These are phyloP conservation scores for Melinopterus prodromus DNA, from an alignment of 2,888 invertebrate genomes.

Conservation along the genomic window DNA sequence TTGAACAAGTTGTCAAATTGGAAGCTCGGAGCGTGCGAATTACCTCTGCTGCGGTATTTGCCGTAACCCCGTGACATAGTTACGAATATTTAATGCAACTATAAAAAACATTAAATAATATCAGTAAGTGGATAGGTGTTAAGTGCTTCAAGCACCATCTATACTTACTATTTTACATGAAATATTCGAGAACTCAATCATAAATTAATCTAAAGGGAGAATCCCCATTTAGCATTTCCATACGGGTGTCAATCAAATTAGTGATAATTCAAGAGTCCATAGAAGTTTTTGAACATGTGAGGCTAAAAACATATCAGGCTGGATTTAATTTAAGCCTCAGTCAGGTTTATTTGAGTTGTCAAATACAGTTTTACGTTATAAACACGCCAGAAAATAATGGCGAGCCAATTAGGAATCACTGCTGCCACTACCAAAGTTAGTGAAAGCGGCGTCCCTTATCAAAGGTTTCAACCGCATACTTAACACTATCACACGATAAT, in stretches of 20 bases:
- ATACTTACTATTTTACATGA: neutral
- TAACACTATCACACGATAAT: neutral
- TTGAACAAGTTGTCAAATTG: slow-evolving; percentile 73
- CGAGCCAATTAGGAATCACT: slow-evolving; percentile 40
- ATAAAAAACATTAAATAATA: neutral
- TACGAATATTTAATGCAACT: slow-evolving; percentile 19
- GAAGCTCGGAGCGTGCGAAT: slow-evolving; percentile 62
- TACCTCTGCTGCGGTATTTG: slow-evolving; percentile 58
- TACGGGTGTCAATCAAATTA: neutral
- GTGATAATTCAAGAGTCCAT: neutral
- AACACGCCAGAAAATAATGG: slow-evolving; percentile 56
- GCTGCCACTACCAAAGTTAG: slow-evolving; percentile 21
- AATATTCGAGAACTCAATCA: neutral
- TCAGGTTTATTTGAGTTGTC: slow-evolving; percentile 44
- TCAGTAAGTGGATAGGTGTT: neutral
- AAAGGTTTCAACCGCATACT: neutral
- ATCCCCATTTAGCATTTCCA: neutral
- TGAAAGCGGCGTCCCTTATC: neutral
- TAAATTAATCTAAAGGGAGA: neutral
- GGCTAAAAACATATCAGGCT: neutral
- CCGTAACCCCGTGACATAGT: slow-evolving; percentile 62
- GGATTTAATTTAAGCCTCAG: neutral
- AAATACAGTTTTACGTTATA: slow-evolving; percentile 53
- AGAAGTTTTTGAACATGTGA: neutral
- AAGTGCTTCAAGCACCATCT: neutral